Conservation (phyloP, 2,113 vertebrate species). For the Hipposideros armiger region DNA sequence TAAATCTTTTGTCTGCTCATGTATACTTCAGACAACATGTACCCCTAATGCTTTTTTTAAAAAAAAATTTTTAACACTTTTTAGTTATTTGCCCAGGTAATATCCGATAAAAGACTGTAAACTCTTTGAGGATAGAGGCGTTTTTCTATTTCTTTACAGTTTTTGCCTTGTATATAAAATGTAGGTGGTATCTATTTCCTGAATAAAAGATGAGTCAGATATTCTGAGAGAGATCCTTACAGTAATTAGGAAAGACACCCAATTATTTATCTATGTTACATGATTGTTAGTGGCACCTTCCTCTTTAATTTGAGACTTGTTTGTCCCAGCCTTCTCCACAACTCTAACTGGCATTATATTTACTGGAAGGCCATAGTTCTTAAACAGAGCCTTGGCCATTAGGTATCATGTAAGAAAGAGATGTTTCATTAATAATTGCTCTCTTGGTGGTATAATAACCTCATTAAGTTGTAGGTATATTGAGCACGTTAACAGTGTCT, state of each 20-base stretch:
- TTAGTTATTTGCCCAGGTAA: not conserved
- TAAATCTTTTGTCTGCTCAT: not conserved
- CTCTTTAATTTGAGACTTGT: not conserved
- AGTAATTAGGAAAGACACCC: not conserved
- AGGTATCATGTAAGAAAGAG: not conserved
- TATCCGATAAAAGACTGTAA: not conserved
- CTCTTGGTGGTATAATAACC: not conserved
- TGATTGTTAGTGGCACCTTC: not conserved
- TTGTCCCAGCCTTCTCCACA: not conserved
- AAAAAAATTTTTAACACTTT: not conserved
- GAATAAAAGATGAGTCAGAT: constrained; percentile 26
- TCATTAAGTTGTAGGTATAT: not conserved
- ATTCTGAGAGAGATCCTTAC: not conserved
- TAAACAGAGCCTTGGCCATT: not conserved
- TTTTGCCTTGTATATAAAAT: not conserved
- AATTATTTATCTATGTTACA: not conserved
- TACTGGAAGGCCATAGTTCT: not conserved
- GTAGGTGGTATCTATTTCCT: not conserved
- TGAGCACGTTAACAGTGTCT: constrained; percentile 28
- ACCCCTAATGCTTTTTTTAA: not conserved
- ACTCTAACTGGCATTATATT: not conserved
- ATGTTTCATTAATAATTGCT: constrained; percentile 39
- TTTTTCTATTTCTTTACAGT: constrained; percentile 5
- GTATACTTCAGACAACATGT: not conserved
- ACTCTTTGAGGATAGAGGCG: not conserved